Conservation (phyloP, 2,113 vertebrate species). For the Callospermophilus lateralis region DNA sequence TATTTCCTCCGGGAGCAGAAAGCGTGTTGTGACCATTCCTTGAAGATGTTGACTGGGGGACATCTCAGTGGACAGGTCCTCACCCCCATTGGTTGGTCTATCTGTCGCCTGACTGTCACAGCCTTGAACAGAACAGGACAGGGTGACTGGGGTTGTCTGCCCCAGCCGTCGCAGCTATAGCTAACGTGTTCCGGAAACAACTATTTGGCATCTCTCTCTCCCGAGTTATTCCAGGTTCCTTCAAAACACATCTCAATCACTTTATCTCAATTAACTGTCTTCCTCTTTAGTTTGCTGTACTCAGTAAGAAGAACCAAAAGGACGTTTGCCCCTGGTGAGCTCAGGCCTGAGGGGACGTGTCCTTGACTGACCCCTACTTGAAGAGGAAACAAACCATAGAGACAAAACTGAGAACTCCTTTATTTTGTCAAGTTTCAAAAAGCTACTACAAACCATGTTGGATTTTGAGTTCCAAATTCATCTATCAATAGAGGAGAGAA, state of each 20-base stretch:
- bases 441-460: too few relatives aligned
- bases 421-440: too few relatives aligned
- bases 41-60: background rate
- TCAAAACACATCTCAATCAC: constrained; percentile 29
- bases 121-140: fast-evolving
- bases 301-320: constrained; percentile 24
- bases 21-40: background rate
- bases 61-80: background rate
- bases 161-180: background rate
- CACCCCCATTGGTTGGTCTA: too few relatives aligned
- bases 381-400: too few relatives aligned
- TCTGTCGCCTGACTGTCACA: fast-evolving
- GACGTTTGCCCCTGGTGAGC: background rate
- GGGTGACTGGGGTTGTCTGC: too few relatives aligned
- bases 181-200: constrained; percentile 30
- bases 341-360: background rate
- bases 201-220: constrained; percentile 33
- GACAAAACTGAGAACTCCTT: too few relatives aligned
- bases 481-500: too few relatives aligned
- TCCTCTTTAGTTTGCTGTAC: background rate
- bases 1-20: background rate
- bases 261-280: background rate
- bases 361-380: too few relatives aligned
- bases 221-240: constrained; percentile 53
- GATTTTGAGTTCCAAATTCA: too few relatives aligned